Evolutionary conservation across 2,888 invertebrate species (phyloP).

Genomic region (Stenotaenia linearis): DNA sequence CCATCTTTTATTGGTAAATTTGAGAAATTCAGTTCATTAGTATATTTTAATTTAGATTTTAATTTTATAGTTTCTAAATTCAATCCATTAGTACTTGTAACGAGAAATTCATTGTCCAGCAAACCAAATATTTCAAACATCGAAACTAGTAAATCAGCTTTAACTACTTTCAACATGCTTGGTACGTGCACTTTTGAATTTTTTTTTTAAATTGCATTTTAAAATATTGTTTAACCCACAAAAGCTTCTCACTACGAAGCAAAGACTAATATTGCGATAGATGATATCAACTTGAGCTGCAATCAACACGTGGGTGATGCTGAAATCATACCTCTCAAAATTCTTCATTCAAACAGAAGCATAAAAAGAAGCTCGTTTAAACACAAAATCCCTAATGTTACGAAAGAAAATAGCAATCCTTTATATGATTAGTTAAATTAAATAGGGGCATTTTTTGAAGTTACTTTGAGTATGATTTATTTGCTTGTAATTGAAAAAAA

Average conservation of each 20-base stretch:
- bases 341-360: not conserved
- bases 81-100: not conserved
- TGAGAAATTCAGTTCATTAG: not conserved
- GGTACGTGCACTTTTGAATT: not conserved
- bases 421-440: not conserved
- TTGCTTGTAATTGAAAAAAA: too few relatives aligned
- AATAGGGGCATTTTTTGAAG: too few relatives aligned
- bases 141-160: not conserved
- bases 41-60: not conserved
- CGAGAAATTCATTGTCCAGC: not conserved
- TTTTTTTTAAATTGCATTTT: too few relatives aligned
- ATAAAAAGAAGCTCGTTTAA: not conserved
- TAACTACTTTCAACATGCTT: not conserved
- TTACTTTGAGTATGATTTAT: too few relatives aligned
- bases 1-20: conserved; percentile 42
- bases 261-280: too few relatives aligned
- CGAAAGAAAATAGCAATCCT: not conserved
- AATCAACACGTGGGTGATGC: not conserved
- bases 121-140: not conserved
- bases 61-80: not conserved
- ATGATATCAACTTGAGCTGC: not conserved
- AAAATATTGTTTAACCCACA: too few relatives aligned
- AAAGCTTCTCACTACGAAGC: not conserved
- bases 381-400: not conserved
- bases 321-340: not conserved